These are phyloP conservation scores for Microctenopoma stevenorrisi DNA, from an alignment of 2,797 vertebrate genomes.

Conservation along the genomic window DNA sequence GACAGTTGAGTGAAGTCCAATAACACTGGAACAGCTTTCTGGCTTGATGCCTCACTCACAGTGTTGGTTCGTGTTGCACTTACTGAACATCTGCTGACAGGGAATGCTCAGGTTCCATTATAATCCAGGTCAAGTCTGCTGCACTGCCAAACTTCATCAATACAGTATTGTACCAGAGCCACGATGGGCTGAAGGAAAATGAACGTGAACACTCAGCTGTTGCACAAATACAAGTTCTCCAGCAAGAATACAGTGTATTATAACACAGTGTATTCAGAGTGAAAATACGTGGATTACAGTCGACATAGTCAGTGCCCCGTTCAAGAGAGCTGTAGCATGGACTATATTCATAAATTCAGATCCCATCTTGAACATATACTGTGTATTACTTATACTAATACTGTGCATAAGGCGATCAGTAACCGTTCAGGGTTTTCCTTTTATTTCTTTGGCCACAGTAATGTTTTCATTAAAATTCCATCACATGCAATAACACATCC, in stretches of 20 bases:
- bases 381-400: too few species aligned
- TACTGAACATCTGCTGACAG: slow-evolving; percentile 51
- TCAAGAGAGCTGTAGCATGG: too few species aligned
- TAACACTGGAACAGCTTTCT: slow-evolving; percentile 27
- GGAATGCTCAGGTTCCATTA: slow-evolving; percentile 41
- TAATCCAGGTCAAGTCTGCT: slow-evolving; percentile 33
- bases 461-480: too few species aligned
- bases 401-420: too few species aligned
- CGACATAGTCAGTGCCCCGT: too few species aligned
- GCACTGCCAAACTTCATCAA: slow-evolving; percentile 33
- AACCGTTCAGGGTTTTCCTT: too few species aligned
- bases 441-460: too few species aligned
- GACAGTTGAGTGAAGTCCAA: slow-evolving; percentile 8
- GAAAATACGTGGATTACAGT: too few species aligned
- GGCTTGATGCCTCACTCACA: slow-evolving; percentile 35
- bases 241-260: too few species aligned
- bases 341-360: too few species aligned
- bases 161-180: background rate
- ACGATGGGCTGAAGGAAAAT: slow-evolving; percentile 6
- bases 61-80: slow-evolving; percentile 36
- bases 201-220: background rate
- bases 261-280: too few species aligned
- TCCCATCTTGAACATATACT: too few species aligned
- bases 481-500: background rate
- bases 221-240: background rate